A percentile compares a stretch with the other conserved stretches of the same genome.
Conservation (phyloP, 2,888 invertebrate genomes). For the Bugulina stolonifera region DNA sequence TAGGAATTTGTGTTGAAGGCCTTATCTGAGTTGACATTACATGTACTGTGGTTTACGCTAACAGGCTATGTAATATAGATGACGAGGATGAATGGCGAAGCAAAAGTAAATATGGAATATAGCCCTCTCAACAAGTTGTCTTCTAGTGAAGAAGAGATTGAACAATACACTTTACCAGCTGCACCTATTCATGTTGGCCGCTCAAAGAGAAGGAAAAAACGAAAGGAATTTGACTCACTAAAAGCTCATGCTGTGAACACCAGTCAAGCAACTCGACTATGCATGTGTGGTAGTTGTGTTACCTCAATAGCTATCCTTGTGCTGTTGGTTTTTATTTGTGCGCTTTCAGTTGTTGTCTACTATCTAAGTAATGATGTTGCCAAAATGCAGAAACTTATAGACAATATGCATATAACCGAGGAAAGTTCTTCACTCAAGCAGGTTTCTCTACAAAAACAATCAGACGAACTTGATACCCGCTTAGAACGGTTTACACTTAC, state of each 20-base stretch:
- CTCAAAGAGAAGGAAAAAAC: slow-evolving; percentile 1
- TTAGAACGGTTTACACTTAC: background rate
- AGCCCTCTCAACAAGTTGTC: slow-evolving; percentile 9
- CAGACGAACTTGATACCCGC: background rate
- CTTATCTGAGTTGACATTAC: no score
- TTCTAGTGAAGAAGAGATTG: slow-evolving; percentile 15
- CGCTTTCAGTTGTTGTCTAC: background rate
- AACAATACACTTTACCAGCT: slow-evolving; percentile 10
- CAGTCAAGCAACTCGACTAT: background rate
- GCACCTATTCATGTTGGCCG: background rate
- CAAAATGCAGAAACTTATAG: background rate
- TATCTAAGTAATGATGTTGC: background rate
- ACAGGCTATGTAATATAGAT: no score
- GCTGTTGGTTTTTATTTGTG: background rate
- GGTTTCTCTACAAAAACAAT: background rate
- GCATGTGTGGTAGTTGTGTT: background rate
- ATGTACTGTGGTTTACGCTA: no score
- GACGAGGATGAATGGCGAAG: background rate
- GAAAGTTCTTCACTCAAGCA: background rate
- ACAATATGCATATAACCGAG: slow-evolving; percentile 12
- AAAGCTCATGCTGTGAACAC: background rate
- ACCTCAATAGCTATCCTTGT: background rate
- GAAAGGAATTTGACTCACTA: slow-evolving; percentile 13
- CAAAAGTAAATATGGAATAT: background rate
- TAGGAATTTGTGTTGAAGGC: no score